These are phyloP conservation scores for Microctenopoma lineatum DNA, from an alignment of 2,797 vertebrate genomes.

Conservation along the genomic window DNA sequence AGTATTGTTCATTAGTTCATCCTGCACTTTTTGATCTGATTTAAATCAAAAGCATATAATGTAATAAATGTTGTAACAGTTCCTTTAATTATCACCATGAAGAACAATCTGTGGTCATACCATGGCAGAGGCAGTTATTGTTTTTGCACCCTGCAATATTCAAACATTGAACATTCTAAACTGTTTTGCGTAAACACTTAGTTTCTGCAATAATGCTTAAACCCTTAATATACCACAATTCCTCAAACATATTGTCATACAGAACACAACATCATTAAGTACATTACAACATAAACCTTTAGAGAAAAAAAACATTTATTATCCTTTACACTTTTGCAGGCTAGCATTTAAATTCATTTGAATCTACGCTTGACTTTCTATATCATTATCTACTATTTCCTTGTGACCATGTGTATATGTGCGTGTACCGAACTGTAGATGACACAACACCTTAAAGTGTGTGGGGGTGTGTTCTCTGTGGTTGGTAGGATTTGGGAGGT, in stretches of 20 bases:
- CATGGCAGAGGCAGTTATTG: neutral
- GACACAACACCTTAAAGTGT: constrained; percentile 63
- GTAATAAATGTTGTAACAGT: neutral
- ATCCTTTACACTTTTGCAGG: neutral
- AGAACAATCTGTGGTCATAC: neutral
- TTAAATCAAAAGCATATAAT: neutral
- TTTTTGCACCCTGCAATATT: too few relatives aligned
- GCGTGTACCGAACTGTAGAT: constrained; percentile 68
- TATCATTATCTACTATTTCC: neutral
- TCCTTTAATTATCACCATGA: neutral
- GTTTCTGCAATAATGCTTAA: neutral
- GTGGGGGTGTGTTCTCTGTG: constrained; percentile 35
- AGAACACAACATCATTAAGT: neutral
- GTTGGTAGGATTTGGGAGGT: constrained; percentile 38
- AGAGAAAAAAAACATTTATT: neutral
- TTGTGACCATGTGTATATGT: constrained; percentile 19
- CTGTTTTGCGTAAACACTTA: neutral
- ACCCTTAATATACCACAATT: neutral
- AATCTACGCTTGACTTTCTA: constrained; percentile 1
- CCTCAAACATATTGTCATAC: neutral
- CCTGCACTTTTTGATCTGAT: neutral
- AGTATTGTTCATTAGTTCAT: neutral
- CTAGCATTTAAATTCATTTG: neutral
- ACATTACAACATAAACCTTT: neutral
- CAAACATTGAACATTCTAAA: neutral